phyloP scores from a whole-genome alignment of 2,888 invertebrate genomes.

The Lithosia quadra region DNA sequence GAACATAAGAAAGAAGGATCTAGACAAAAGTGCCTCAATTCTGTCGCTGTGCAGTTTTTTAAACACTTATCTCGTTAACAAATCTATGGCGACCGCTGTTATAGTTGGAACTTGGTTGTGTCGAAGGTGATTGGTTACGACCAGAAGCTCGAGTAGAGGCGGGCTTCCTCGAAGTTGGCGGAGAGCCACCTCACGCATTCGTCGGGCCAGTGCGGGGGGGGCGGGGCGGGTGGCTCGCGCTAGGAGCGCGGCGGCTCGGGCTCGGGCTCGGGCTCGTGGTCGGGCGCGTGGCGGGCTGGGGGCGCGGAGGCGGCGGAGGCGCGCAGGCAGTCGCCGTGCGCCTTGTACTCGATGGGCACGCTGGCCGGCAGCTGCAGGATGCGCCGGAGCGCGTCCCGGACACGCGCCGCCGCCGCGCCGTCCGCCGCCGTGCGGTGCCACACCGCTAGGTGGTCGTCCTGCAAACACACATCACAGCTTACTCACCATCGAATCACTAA shows the following conservation, averaged over 20 bases:
- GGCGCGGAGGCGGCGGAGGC: constrained; percentile 64
- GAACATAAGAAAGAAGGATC: no score
- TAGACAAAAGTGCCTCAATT: background rate
- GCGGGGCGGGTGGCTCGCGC: constrained; percentile 1
- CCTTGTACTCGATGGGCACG: constrained; percentile 97
- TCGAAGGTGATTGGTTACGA: background rate
- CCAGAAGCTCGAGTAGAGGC: constrained; percentile 16
- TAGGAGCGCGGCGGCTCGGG: constrained; percentile 29
- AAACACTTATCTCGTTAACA: background rate
- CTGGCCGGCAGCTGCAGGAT: constrained; percentile 97
- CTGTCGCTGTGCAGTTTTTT: background rate
- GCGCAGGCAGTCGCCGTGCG: constrained; percentile 76
- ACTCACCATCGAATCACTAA: no score
- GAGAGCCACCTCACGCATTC: constrained; percentile 19
- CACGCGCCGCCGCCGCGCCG: constrained; percentile 94
- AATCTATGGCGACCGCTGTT: constrained; percentile 5
- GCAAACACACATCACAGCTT: constrained; percentile 19
- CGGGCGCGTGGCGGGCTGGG: constrained; percentile 38
- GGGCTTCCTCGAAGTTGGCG: constrained; percentile 9
- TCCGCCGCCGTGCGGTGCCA: constrained; percentile 99
- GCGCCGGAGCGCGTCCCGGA: constrained; percentile 97
- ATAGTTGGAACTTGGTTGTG: no score
- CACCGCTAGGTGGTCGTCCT: constrained; percentile 98
- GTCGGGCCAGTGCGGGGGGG: constrained; percentile 12
- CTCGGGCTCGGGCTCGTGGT: constrained; percentile 34